Evolutionary conservation across 2,888 invertebrate species (phyloP), one percentile per base, ranked within the genome.

Genomic region (Meta bourneti): DNA sequence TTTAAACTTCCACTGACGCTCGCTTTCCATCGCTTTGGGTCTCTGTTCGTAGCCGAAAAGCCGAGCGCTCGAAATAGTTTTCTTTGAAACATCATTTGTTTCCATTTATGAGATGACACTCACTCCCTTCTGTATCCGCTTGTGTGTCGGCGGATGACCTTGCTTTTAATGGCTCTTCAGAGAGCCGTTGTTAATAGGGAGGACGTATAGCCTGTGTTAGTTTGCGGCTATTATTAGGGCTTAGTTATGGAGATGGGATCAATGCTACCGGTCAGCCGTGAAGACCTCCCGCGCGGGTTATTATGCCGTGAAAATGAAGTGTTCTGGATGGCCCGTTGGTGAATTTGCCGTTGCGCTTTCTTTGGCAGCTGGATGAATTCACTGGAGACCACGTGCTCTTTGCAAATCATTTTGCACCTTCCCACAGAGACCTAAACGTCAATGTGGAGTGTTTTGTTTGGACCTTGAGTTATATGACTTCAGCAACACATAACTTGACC

Each of bases 191-290:
- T 86, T 77, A 77, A 78, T 77, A 70, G 72, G 84, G 52, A 75
- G 84, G 74, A 75, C 52, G 84, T 75, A 75, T 19, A 54, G 54
- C 77, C 8, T 84, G 75, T 75, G 75, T 75, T 84, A 84, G 75
- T 49, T 84, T 20, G 83, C 52, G 75, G n/a, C 84, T 84, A 84
- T 75, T 84, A 75, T 75, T 84, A 84, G 49, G 48, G 61, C 72
- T 72, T 70, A 48, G 69, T 80, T 34, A 69, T 75, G 7, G 49
- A 49, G 51, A 19, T n/a, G 51, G 16, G 19, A 6, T 51, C 19
- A 1, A 20, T 8, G 52, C 52, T 72, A 71, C 70, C 82, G 72
- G n/a, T 70, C 71, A 51, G 48, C 20, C 72, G 52, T 72, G 82
- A 82, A 82, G 51, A 13, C 11, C 52, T 49, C 77, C 75, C 8